Base-by-base conservation (phyloP, 2,888 invertebrate species). In the Agrochola lychnidis region DNA sequence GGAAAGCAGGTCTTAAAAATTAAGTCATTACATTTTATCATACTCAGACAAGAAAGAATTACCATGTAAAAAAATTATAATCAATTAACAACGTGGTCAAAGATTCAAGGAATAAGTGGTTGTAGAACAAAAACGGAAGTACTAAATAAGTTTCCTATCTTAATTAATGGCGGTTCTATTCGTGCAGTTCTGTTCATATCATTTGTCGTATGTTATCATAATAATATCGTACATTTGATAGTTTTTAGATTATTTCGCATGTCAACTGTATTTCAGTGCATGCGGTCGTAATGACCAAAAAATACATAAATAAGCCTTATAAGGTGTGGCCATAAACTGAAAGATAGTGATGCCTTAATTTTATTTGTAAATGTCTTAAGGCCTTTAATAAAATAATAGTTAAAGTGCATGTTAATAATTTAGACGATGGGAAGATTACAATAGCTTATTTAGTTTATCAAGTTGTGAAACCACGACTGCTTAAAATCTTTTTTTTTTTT, bases 41-140 rank as follows among this genome's bases (percentile, higher is more conserved):
- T 59, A 64, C 30, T 56, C 6, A 42, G 51, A 73, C 61, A 48
- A 79, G 59, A 81, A 59, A 74, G 64, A 63, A 77, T 56, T 70
- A 62, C 51, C 42, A 56, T 70, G 78, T 56, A 45, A 61, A 70
- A 77, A 79, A 61, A 61, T 1, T 1, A 42, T 61, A 66, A 70
- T 77, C 9, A 40, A 66, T 66, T 67, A 51, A 56, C 36, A n/a
- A 63, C 19, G 67, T 40, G 45, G 57, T 68, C 53, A 62, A 71
- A 68, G 36, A 71, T 63, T 45, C 14, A 68, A 71, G n/a, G 53
- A 14, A 57, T 78, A 62, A 83, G 56, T 83, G 45, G 67, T 78
- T 83, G 62, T 67, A 75, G 53, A 53, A 64, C 36, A 45, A 83
- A 67, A 83, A 83, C 78, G 83, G 79, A 81, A 78, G n/a, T 63